Evolutionary conservation across 1,140 invertebrate species (phyloP).

Genomic region (Neuroterus valhalla): DNA sequence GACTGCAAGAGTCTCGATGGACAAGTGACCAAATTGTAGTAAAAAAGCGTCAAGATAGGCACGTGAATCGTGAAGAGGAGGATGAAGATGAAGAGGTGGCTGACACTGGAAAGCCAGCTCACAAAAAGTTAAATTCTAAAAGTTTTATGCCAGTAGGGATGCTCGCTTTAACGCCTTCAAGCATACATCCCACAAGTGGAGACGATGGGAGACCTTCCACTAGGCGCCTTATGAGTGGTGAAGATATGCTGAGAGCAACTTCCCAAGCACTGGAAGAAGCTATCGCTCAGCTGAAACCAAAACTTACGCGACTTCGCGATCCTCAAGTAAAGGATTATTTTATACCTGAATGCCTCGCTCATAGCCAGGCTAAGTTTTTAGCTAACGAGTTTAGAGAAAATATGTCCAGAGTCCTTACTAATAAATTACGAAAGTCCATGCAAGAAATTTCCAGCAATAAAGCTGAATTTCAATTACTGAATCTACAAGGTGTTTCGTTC

Average conservation of each 20-base stretch:
- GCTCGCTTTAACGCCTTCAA: constrained; percentile 68
- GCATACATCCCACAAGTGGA: constrained; percentile 59
- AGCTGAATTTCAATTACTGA: constrained; percentile 72
- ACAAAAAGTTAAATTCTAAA: constrained; percentile 67
- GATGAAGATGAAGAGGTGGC: constrained; percentile 65
- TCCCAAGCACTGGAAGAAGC: constrained; percentile 68
- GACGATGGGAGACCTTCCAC: constrained; percentile 64
- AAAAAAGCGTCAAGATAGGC: constrained; percentile 61
- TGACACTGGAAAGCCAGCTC: constrained; percentile 43
- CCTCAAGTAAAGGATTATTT: constrained; percentile 68
- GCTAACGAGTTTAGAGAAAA: constrained; percentile 65
- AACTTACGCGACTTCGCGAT: constrained; percentile 58
- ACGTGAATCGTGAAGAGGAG: constrained; percentile 53
- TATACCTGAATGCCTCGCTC: constrained; percentile 64
- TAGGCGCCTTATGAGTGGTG: constrained; percentile 59
- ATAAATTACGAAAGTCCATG: constrained; percentile 61
- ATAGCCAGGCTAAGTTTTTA: constrained; percentile 56
- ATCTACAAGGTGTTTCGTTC: constrained; percentile 68
- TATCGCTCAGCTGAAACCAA: constrained; percentile 60
- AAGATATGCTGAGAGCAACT: constrained; percentile 67
- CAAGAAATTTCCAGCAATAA: constrained; percentile 67
- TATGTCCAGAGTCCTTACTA: constrained; percentile 63
- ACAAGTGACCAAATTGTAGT: constrained; percentile 57
- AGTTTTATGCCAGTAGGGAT: constrained; percentile 73
- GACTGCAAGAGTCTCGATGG: constrained; percentile 67